A percentile compares a stretch with the other conserved stretches of the same genome.
phyloP scores from a whole-genome alignment of 2,888 invertebrate species.

The Chalcis sispes region DNA sequence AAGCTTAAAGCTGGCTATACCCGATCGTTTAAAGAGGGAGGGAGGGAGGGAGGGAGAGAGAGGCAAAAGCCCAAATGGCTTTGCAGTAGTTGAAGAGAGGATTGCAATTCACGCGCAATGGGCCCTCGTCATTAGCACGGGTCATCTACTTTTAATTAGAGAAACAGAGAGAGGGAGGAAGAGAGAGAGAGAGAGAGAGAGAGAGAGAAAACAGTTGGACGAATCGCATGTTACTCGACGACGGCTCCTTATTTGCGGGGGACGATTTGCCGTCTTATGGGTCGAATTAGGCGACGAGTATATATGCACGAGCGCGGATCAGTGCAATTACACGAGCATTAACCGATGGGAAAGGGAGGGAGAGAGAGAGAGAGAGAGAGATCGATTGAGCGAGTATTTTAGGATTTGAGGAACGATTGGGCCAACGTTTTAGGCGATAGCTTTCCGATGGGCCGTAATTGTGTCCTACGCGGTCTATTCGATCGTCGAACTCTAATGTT shows the following conservation, averaged over 20 bases:
- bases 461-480: too few relatives aligned
- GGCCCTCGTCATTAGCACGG: constrained; percentile 63
- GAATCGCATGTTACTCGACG: too few relatives aligned
- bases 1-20: neutral
- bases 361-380: neutral
- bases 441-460: too few relatives aligned
- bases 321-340: too few relatives aligned
- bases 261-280: too few relatives aligned
- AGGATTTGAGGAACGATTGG: constrained; percentile 27
- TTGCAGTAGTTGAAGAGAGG: neutral
- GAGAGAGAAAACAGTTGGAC: too few relatives aligned
- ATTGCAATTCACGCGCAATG: constrained; percentile 10
- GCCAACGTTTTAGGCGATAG: neutral
- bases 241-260: too few relatives aligned
- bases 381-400: constrained; percentile 14
- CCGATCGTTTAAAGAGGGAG: constrained; percentile 5
- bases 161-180: constrained; percentile 27
- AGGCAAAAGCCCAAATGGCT: neutral
- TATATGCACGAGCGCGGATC: too few relatives aligned
- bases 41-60: constrained; percentile 26
- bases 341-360: too few relatives aligned
- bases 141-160: constrained; percentile 71
- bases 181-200: neutral
- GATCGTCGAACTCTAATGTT: too few relatives aligned
- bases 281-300: too few relatives aligned